Evolutionary conservation across 2,888 invertebrate species (phyloP).

Genomic region (Drosophila anomelani): DNA sequence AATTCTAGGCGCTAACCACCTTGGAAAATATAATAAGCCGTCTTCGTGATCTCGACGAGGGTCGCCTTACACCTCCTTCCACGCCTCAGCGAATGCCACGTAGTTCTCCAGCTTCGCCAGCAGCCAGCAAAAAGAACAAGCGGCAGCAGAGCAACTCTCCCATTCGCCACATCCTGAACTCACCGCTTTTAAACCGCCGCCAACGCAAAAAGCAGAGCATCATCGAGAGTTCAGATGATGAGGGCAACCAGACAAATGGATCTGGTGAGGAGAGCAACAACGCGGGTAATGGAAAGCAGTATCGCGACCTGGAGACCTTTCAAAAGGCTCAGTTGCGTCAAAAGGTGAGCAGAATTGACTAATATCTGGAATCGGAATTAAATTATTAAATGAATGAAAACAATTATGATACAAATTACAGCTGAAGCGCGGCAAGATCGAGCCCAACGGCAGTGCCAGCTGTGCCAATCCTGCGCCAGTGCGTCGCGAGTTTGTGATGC

Average conservation of each 20-base stretch:
- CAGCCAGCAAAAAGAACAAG: constrained; percentile 89
- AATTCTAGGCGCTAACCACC: constrained; percentile 86
- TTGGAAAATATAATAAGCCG: constrained; percentile 87
- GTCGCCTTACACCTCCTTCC: constrained; percentile 85
- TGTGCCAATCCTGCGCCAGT: constrained; percentile 85
- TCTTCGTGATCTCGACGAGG: constrained; percentile 86
- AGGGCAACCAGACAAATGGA: constrained; percentile 86
- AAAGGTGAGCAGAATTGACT: constrained; percentile 88
- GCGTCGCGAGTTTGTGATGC: constrained; percentile 95
- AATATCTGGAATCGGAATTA: not conserved
- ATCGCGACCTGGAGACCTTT: constrained; percentile 94
- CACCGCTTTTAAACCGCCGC: constrained; percentile 91
- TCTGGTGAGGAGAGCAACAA: constrained; percentile 85
- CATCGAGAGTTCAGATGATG: constrained; percentile 93
- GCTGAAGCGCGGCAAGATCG: constrained; percentile 90
- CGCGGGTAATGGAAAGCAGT: constrained; percentile 88
- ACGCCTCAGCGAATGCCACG: constrained; percentile 88
- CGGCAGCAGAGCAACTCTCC: constrained; percentile 92
- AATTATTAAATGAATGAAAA: no score
- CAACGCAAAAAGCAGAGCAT: constrained; percentile 90
- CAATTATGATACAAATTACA: constrained; percentile 77
- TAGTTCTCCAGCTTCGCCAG: constrained; percentile 91
- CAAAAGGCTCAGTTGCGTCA: constrained; percentile 96
- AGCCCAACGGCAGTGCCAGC: constrained; percentile 85
- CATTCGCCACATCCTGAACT: constrained; percentile 92